Conservation (phyloP, 2,113 vertebrate species). For the Leptodactylus fuscus region DNA sequence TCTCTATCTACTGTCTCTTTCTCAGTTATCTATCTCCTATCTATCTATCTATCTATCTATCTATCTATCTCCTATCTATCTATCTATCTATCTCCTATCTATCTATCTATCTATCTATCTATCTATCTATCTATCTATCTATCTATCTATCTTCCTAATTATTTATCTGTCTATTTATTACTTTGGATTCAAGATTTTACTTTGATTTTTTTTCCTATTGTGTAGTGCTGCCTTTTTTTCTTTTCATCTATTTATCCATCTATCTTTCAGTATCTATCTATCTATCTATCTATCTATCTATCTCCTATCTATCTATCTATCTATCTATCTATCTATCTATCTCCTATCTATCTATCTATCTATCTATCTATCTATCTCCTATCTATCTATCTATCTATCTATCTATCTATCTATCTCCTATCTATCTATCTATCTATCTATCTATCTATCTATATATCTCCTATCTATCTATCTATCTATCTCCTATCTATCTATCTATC, state of each 20-base stretch:
- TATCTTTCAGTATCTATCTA: no score
- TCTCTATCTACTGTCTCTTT: no score
- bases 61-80: no score
- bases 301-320: slow-evolving; percentile 1
- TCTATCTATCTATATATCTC: neutral
- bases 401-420: neutral
- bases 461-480: neutral
- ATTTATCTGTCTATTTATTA: neutral
- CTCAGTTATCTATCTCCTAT: no score
- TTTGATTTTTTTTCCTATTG: no score
- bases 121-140: neutral
- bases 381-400: slow-evolving; percentile 12
- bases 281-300: neutral
- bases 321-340: slow-evolving; percentile 11
- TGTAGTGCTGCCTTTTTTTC: no score
- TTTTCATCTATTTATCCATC: neutral
- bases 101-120: neutral
- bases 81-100: neutral
- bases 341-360: neutral
- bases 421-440: neutral
- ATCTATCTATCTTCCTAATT: neutral
- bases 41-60: no score
- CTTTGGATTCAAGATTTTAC: no score
- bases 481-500: neutral
- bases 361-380: slow-evolving; percentile 1